Conservation (phyloP, 2,797 vertebrate genomes). For the Sebastes hubbsi region DNA sequence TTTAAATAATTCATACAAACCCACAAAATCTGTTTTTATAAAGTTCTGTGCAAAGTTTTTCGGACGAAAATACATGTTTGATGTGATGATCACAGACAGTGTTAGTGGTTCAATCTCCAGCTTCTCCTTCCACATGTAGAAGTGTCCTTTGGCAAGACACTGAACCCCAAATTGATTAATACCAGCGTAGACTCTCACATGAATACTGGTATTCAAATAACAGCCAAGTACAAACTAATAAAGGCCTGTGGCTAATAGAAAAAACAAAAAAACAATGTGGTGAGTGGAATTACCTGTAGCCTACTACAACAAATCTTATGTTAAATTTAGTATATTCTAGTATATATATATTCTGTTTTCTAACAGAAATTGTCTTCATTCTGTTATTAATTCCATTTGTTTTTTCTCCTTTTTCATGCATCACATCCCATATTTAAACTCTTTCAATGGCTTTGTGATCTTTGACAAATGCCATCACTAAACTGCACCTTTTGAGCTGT, state of each 20-base stretch:
- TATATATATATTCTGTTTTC: neutral
- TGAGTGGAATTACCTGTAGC: neutral
- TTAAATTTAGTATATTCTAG: neutral
- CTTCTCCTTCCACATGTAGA: neutral
- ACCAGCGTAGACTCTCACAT: neutral
- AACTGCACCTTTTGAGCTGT: neutral
- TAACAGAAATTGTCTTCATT: neutral
- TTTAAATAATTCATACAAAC: no score
- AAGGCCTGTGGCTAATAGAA: neutral
- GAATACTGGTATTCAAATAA: neutral
- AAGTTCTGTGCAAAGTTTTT: no score
- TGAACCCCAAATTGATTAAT: neutral
- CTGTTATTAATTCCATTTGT: neutral
- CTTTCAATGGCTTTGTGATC: neutral
- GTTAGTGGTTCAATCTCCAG: neutral
- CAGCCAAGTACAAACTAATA: rapidly evolving
- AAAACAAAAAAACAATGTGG: neutral
- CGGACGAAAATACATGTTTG: no score
- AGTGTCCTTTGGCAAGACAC: neutral
- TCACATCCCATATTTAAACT: neutral
- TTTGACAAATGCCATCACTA: neutral
- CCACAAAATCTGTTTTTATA: no score
- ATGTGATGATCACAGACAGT: neutral
- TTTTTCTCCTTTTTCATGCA: neutral
- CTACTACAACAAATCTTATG: neutral